Evolutionary conservation across 2,113 vertebrate genomes (phyloP), one percentile per base, ranked within the genome.

Genomic region (Acanthochromis polyacanthus): DNA sequence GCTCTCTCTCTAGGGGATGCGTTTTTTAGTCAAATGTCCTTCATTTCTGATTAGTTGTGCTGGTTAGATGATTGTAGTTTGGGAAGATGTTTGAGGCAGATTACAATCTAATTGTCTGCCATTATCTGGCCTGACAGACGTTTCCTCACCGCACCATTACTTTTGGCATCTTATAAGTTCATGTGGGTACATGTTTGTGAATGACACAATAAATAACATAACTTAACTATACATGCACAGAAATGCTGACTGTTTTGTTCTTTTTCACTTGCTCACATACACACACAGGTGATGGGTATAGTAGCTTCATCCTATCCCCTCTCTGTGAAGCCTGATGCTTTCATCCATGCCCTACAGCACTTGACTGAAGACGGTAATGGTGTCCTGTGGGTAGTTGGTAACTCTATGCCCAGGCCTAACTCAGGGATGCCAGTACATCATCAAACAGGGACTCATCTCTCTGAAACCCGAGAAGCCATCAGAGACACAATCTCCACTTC

Each of bases 401-500:
- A 93, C 88, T 79, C 80, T 73, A 93, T 61, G 86, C 91, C 80
- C 82, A 57, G 65, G 58, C 64, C 67, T 55, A 56, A 61, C 82
- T 86, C 52, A 3, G 68, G 70, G 81, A 88, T 89, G 65, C 74
- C 80, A 55, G 82, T 74, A 79, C 87, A 81, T 89, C 89, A 91
- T 92, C 87, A 89, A 89, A 90, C 84, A 46, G 77, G 67, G 70
- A 87, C 73, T 80, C 73, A 61, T 88, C 80, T 78, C 82, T 68
- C 68, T 17, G 93, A 91, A 92, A 93, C 81, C 71, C 1, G 83
- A 93, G 82, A 86, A 23, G 38, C 71, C 89, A 92, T 93, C 89
- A 90, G 80, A 93, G 87, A 78, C 76, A 67, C 43, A 25, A 59
- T 69, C 81, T 71, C 73, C 15, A 10, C 75, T 68, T 75, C 60